Evolutionary conservation across 1,140 invertebrate genomes (phyloP).

Genomic region (Cataglyphis hispanica): DNA sequence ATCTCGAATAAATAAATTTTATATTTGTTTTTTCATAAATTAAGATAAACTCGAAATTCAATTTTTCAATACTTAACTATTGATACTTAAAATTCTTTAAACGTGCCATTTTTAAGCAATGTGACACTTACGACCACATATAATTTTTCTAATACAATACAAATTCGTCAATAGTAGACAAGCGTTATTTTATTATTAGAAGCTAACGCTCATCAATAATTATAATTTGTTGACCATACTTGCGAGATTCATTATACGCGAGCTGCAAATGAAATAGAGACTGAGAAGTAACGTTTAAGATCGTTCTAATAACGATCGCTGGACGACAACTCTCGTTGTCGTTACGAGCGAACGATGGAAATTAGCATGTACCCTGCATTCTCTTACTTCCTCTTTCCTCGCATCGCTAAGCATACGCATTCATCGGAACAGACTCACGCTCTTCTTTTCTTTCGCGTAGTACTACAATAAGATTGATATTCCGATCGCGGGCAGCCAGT

Average conservation of each 20-base stretch:
- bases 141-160: too few species aligned
- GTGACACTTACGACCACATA: too few species aligned
- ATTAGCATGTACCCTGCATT: constrained; percentile 80
- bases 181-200: constrained; percentile 4
- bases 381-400: constrained; percentile 79
- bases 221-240: not conserved
- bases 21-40: constrained; percentile 5
- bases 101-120: too few species aligned
- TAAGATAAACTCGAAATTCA: constrained; percentile 21
- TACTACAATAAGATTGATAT: constrained; percentile 18
- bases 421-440: constrained; percentile 74
- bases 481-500: not conserved
- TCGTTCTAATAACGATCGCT: not conserved
- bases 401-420: constrained; percentile 79
- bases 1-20: not conserved
- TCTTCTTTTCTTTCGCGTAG: constrained; percentile 38
- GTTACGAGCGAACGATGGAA: constrained; percentile 76
- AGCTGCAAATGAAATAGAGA: not conserved
- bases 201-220: not conserved
- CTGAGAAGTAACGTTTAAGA: not conserved
- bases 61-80: not conserved
- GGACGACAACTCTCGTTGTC: constrained; percentile 79
- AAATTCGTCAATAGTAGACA: not conserved
- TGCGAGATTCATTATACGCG: not conserved
- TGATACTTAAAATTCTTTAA: too few species aligned